Evolutionary conservation across 2,113 vertebrate species (phyloP).

Genomic region (Dicentrarchus labrax): DNA sequence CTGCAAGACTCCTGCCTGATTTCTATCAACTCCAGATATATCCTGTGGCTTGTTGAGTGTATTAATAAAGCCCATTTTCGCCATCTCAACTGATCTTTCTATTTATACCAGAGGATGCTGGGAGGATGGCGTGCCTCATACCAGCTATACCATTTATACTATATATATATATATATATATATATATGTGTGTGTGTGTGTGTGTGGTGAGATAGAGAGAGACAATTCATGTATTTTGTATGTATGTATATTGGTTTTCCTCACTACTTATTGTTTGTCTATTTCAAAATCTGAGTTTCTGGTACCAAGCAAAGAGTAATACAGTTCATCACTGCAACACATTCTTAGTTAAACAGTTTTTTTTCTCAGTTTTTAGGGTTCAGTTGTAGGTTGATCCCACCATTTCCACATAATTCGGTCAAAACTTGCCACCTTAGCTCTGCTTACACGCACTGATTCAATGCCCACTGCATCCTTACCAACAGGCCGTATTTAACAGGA

Average conservation of each 20-base stretch:
- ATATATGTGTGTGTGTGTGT: no score
- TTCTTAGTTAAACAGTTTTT: neutral
- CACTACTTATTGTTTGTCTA: neutral
- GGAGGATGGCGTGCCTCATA: neutral
- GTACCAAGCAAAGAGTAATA: neutral
- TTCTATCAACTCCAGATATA: neutral
- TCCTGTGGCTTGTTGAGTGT: neutral
- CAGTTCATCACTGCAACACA: neutral
- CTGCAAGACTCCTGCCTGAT: neutral
- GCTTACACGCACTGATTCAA: neutral
- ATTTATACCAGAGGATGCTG: neutral
- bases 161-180: neutral
- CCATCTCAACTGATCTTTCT: neutral
- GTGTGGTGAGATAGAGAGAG: no score
- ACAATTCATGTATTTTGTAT: no score
- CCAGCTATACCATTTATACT: neutral
- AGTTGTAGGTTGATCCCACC: neutral
- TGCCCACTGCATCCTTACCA: neutral
- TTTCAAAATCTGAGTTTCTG: neutral
- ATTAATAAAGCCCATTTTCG: slow-evolving; percentile 3
- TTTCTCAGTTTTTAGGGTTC: neutral
- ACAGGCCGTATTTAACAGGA: neutral
- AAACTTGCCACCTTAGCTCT: neutral
- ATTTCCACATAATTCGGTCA: no score
- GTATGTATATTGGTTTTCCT: no score